Evolutionary conservation across 1,140 invertebrate species (phyloP).

Genomic region (Cotesia typhae): DNA sequence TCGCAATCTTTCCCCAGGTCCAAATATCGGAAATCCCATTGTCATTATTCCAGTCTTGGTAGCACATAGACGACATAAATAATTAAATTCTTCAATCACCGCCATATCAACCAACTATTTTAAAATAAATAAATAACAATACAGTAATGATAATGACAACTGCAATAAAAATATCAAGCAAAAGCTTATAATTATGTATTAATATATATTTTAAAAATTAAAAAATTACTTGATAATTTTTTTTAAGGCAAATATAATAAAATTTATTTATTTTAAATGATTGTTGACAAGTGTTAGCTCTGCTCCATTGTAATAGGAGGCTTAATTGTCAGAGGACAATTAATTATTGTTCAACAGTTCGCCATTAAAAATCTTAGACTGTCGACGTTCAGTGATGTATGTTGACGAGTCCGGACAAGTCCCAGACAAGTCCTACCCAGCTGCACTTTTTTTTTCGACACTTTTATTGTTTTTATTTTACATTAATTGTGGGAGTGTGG

Average conservation of each 20-base stretch:
- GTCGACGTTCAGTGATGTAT: too few relatives aligned
- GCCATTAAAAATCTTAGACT: too few relatives aligned
- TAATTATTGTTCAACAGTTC: too few relatives aligned
- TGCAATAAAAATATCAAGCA: not conserved
- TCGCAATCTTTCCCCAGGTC: slow-evolving; percentile 66
- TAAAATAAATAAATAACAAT: not conserved
- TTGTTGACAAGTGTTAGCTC: slow-evolving; percentile 3
- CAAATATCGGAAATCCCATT: slow-evolving; percentile 70
- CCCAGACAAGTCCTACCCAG: too few relatives aligned
- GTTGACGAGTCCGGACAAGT: too few relatives aligned
- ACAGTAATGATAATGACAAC: not conserved
- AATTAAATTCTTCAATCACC: slow-evolving; percentile 68
- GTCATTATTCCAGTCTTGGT: slow-evolving; percentile 65
- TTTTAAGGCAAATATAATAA: not conserved
- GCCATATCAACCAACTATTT: slow-evolving; percentile 64
- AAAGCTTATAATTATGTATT: not conserved
- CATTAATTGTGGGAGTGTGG: too few relatives aligned
- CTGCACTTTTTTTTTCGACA: too few relatives aligned
- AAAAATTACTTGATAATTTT: not conserved
- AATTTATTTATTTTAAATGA: not conserved
- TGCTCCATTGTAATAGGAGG: not conserved
- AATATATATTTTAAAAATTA: not conserved
- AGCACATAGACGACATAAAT: slow-evolving; percentile 69
- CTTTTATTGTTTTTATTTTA: too few relatives aligned
- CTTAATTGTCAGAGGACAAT: slow-evolving; percentile 4